phyloP scores from a whole-genome alignment of 2,888 invertebrate genomes.

The Mimas tiliae region DNA sequence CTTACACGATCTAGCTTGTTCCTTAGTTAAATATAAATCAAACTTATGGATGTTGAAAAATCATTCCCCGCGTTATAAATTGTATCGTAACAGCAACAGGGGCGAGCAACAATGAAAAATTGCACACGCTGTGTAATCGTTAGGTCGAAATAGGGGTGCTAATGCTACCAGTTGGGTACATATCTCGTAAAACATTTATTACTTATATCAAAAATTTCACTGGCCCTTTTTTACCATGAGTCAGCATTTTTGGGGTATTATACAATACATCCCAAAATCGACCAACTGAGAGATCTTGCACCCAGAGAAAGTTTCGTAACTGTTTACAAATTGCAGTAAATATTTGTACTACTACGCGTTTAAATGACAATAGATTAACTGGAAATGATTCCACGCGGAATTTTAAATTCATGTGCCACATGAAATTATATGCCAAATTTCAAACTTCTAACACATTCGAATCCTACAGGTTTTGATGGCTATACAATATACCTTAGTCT shows the following conservation, averaged over 20 bases:
- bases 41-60: slow-evolving; percentile 79
- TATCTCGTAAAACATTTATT: slow-evolving; percentile 77
- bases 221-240: slow-evolving; percentile 52
- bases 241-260: slow-evolving; percentile 36
- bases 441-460: no score
- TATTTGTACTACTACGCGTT: no score
- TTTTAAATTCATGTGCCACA: no score
- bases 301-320: no score
- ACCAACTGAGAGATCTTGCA: no score
- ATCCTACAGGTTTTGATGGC: no score
- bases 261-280: neutral
- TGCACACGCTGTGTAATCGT: slow-evolving; percentile 74
- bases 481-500: no score
- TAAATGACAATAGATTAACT: no score
- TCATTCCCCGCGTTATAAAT: slow-evolving; percentile 79
- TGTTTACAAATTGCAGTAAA: no score
- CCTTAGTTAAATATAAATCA: slow-evolving; percentile 74
- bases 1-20: neutral
- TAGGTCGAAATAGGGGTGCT: slow-evolving; percentile 75
- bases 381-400: no score
- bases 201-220: slow-evolving; percentile 58
- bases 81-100: slow-evolving; percentile 63
- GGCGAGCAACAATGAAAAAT: slow-evolving; percentile 78
- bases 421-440: no score
- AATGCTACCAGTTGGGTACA: slow-evolving; percentile 74